Evolutionary conservation across 2,888 invertebrate genomes (phyloP), one percentile per base, ranked within the genome.

Genomic region (Nipponacmea schrenckii): DNA sequence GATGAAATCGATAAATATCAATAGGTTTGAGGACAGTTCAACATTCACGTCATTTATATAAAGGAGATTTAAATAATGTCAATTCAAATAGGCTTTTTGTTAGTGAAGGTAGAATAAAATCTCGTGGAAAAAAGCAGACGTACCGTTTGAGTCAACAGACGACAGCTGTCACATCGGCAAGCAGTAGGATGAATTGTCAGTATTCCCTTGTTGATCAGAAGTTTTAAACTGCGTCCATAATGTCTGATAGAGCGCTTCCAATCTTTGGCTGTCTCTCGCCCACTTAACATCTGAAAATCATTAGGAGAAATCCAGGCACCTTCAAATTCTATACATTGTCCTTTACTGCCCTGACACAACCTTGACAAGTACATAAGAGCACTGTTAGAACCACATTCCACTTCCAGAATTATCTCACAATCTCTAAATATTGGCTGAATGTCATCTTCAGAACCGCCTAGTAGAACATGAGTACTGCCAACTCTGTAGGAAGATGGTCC

Each of bases 261-360:
- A 79, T 90, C 90, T 81, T 90, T 90, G 67, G 90, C 90, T 50
- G 89, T 89, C 80, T 90, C 89, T 65, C 90, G 78, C n/a, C 90
- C 90, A 81, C 90, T 89, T 56, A 90, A 85, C 69, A 85, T 85
- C 80, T 90, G 90, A 77, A 90, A 90, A 81, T 90, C 90, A 81
- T 90, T 90, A 4, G 90, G 90, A 2, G 90, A 90, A 63, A 90
- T 82, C 89, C 90, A 90, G 50, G 84, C 80, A 39, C 86, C 86
- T 71, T 88, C 84, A 77, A 86, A 89, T 17, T 85, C 78, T 70
- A 90, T 89, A 78, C 90, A 90, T n/a, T 89, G 86, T n/a, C 90
- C 90, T 79, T 89, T 90, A 71, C 89, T 89, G 17, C 90, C 90
- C 77, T 89, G 88, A 78, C 88, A 89, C 65, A 90, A 81, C 69